Conservation (phyloP, 2,113 vertebrate species). For the Odocoileus hemionus region DNA sequence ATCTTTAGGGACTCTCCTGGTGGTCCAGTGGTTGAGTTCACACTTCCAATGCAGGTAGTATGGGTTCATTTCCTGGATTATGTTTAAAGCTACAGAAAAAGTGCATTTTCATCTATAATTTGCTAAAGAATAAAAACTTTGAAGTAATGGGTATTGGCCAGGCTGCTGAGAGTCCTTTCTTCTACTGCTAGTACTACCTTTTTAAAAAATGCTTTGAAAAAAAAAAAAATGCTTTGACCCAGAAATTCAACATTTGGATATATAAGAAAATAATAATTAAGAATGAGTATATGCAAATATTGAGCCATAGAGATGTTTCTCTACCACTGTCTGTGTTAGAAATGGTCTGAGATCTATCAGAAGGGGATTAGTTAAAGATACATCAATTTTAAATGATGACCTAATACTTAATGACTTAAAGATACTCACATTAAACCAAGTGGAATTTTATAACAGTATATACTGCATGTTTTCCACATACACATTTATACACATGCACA, state of each 20-base stretch:
- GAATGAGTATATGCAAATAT: not conserved
- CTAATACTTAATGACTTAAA: not conserved
- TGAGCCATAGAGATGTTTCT: not conserved
- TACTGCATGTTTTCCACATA: not conserved
- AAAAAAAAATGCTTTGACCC: not conserved
- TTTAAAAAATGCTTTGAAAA: not conserved
- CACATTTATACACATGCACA: not conserved
- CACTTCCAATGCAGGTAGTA: not conserved
- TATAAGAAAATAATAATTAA: not conserved
- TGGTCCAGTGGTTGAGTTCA: not conserved
- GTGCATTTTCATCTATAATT: not conserved
- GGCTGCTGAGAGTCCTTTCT: not conserved
- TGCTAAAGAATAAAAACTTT: not conserved
- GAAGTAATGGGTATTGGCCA: not conserved
- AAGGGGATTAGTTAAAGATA: not conserved
- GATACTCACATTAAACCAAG: not conserved
- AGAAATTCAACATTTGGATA: slow-evolving; percentile 7
- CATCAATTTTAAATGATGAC: not conserved
- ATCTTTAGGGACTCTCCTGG: not conserved
- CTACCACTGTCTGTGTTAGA: not conserved
- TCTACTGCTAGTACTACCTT: not conserved
- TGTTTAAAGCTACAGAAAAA: not conserved
- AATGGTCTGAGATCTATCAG: not conserved
- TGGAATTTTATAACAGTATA: not conserved
- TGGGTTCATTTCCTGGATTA: not conserved